Evolutionary conservation across 37 sponge, comb jelly and placozoan species (phyloP), one percentile per base, ranked within the genome.

Genomic region (Chondrosia reniformis): DNA sequence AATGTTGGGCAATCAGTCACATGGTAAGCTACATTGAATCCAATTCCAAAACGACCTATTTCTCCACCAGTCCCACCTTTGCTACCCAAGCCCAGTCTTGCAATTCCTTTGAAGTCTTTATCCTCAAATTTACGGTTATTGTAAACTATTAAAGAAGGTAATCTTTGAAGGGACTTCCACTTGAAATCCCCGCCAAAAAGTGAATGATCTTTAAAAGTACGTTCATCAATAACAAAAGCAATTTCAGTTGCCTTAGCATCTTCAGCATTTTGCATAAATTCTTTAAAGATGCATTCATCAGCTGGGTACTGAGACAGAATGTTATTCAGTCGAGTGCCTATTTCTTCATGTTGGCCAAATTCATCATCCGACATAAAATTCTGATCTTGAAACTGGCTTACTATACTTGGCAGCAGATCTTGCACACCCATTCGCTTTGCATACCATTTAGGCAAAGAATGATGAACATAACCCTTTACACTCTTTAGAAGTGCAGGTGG

Each of bases 1-100:
- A 89, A 89, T 1, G 46, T 85, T 12, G 94, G 89, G 56, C 94
- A 93, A 49, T 93, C 94, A 46, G 89, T 93, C 33, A 93, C 61
- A 76, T 93, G 89, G 46, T 93, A 93, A 4, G 85, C 89, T 5
- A 85, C 89, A 88, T 93, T 93, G 74, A 93, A 93, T 22, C 94
- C 94, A 45, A 93, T 84, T 41, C 94, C 94, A 86, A 88, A 93
- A 21, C 85, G 78, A 6, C 94, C 94, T 73, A 89, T 93, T 38
- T 54, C 63, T 21, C 79, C 85, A 58, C 67, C 15, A 0, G 85
- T 73, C n/a, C 74, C 67, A 30, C 67, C 67, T 71, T 93, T 93
- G n/a, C 84, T 78, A 22, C 94, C 94, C 80, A 72, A 84, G 24
- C 94, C 94, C 58, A 93, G 79, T 55, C 81, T 59, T 32, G 59